These are phyloP conservation scores for Bostrychus sinensis DNA, from an alignment of 2,113 vertebrate genomes.

Conservation along the genomic window DNA sequence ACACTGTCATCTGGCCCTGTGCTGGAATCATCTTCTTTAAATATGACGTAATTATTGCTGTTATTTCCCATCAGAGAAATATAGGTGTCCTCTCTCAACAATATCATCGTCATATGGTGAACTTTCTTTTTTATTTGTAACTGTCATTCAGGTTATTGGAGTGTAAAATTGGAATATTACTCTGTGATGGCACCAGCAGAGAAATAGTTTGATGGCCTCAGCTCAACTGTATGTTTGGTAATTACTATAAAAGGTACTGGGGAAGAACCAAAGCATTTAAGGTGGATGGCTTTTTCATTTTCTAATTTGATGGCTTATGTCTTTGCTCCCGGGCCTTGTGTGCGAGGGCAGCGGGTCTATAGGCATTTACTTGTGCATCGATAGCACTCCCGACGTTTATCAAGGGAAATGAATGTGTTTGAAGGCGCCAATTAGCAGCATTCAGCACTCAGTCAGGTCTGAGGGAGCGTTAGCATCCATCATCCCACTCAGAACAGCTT, in stretches of 20 bases:
- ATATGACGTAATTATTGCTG: slow-evolving; percentile 42
- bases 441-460: slow-evolving; percentile 8
- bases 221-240: slow-evolving; percentile 70
- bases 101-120: slow-evolving; percentile 44
- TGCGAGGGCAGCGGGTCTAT: slow-evolving; percentile 51
- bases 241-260: slow-evolving; percentile 75
- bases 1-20: slow-evolving; percentile 30
- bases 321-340: slow-evolving; percentile 59
- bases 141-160: slow-evolving; percentile 52
- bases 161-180: slow-evolving; percentile 72
- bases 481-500: slow-evolving; percentile 7
- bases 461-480: not conserved
- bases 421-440: slow-evolving; percentile 57
- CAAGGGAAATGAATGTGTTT: slow-evolving; percentile 47
- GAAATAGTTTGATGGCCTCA: slow-evolving; percentile 63
- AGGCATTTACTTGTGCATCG: slow-evolving; percentile 49
- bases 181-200: slow-evolving; percentile 42
- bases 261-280: slow-evolving; percentile 63
- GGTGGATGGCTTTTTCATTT: slow-evolving; percentile 65
- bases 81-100: slow-evolving; percentile 38
- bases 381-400: slow-evolving; percentile 32
- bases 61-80: slow-evolving; percentile 39
- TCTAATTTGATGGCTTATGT: slow-evolving; percentile 66
- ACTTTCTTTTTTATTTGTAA: slow-evolving; percentile 53
- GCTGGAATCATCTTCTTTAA: slow-evolving; percentile 31